These are phyloP conservation scores for Phymastichus coffea DNA, from an alignment of 1,140 invertebrate genomes.

Conservation along the genomic window DNA sequence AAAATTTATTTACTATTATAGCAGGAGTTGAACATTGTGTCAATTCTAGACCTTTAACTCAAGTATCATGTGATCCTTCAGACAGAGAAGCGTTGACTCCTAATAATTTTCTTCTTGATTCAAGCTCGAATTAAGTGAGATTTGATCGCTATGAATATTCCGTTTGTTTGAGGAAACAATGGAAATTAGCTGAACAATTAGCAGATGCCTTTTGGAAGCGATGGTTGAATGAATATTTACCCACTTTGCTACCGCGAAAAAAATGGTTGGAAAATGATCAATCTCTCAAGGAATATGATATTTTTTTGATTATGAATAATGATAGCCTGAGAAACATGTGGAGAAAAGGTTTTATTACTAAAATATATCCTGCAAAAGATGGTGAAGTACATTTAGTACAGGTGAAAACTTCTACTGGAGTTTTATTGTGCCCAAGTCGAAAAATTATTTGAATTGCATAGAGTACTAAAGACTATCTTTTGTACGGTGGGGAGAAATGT, in stretches of 20 bases:
- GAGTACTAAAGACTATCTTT: no score
- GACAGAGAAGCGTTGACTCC: slow-evolving; percentile 31
- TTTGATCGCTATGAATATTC: not conserved
- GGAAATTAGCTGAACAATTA: slow-evolving; percentile 15
- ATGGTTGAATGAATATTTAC: slow-evolving; percentile 33
- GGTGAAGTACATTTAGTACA: not conserved
- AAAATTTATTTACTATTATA: not conserved
- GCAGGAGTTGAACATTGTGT: not conserved
- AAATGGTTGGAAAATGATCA: not conserved
- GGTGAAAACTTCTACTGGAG: not conserved
- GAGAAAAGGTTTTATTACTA: not conserved
- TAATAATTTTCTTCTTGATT: slow-evolving; percentile 39
- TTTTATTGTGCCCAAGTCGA: no score
- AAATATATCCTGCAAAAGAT: not conserved
- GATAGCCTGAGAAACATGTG: not conserved
- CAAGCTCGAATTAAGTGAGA: not conserved
- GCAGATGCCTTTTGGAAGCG: slow-evolving; percentile 34
- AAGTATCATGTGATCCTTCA: slow-evolving; percentile 22
- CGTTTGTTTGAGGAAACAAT: not conserved
- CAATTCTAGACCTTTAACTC: slow-evolving; percentile 5
- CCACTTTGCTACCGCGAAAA: slow-evolving; percentile 29
- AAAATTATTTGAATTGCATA: no score
- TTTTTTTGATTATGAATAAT: slow-evolving; percentile 2
- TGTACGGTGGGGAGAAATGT: no score
- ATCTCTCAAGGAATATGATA: not conserved